Evolutionary conservation across 2,797 vertebrate genomes (phyloP), one percentile per base, ranked within the genome.

Genomic region (Gymnoscopelus braueri): DNA sequence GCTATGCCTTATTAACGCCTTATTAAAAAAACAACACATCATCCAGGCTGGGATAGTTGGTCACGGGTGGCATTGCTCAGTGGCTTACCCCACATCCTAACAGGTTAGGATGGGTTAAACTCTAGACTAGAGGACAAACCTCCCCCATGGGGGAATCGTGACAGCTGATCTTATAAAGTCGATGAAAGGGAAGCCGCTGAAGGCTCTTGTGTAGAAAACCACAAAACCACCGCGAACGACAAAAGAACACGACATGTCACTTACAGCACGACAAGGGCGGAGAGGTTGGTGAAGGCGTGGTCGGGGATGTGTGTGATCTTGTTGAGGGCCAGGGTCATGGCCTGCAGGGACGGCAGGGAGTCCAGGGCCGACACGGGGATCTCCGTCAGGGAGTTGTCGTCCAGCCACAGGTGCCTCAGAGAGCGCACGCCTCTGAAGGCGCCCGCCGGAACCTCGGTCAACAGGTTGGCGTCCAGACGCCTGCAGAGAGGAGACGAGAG

Each of bases 281-380:
- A 95, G 84, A 99, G 96, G 89, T 98, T 99, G 89, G 94, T 94
- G 91, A 99, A 99, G 71, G 97, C 96, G 0, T 90, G 92, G 77
- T 98, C 96, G 0, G 97, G 96, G 85, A 99, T 95, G 87, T 93
- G 91, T 79, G 91, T 90, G 91, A 99, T 97, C 75, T 87, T 94
- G 92, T 99, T 99, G 87, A 99, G 96, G 12, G 97, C 97, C 88
- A 99, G 85, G 3, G 97, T 98, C 96, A 98, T 96, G 89, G 97
- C 97, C 81, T 99, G 97, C 24, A 99, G 94, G 3, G 96, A 94
- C 0, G 94, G 96, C 47, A 99, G 94, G 5, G 95, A 94, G 1
- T 94, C 96, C 67, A 99, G 94, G 1, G 97, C 97, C 50, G 78
- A 89, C 77, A 97, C 92, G 0, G 97, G 97, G 88, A 99, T 97